phyloP scores from a whole-genome alignment of 2,888 invertebrate species.

The Caenorhabditis auriculariae region DNA sequence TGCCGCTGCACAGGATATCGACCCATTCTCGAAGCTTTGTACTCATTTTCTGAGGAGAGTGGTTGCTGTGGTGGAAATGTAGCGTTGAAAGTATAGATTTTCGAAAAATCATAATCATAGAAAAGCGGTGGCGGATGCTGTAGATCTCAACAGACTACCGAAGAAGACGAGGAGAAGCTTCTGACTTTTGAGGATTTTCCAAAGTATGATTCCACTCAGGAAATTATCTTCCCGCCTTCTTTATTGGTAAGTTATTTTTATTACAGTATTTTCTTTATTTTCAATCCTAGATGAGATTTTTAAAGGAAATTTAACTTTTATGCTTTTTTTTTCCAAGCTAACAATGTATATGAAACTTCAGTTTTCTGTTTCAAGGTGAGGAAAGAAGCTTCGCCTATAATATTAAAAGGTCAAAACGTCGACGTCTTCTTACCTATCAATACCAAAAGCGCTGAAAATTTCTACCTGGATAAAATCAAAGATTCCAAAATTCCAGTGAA shows the following conservation, averaged over 20 bases:
- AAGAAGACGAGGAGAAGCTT: constrained; percentile 14
- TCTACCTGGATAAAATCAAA: too few species aligned
- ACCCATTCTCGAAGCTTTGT: constrained; percentile 85
- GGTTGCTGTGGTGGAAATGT: constrained; percentile 29
- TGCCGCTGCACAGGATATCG: constrained; percentile 91
- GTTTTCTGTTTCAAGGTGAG: too few species aligned
- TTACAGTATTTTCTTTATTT: too few species aligned
- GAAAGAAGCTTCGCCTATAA: too few species aligned
- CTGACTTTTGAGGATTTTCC: constrained; percentile 51
- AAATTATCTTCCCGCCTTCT: constrained; percentile 87
- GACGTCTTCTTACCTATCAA: too few species aligned
- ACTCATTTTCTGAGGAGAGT: constrained; percentile 56
- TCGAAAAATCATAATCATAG: background rate
- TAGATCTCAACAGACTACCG: constrained; percentile 8
- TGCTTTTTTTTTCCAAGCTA: too few species aligned
- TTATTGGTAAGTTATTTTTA: constrained; percentile 70
- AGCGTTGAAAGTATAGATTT: background rate
- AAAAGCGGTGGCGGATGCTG: constrained; percentile 22
- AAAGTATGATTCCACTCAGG: constrained; percentile 77
- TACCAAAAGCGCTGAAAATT: constrained; percentile 20
- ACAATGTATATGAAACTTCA: too few species aligned
- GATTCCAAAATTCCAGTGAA: constrained; percentile 6
- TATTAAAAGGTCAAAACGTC: constrained; percentile 1
- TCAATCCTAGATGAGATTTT: too few species aligned
- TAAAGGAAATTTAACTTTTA: too few species aligned